These are phyloP conservation scores for Philotrypesis tridentata DNA, from an alignment of 1,140 invertebrate genomes.

Conservation along the genomic window DNA sequence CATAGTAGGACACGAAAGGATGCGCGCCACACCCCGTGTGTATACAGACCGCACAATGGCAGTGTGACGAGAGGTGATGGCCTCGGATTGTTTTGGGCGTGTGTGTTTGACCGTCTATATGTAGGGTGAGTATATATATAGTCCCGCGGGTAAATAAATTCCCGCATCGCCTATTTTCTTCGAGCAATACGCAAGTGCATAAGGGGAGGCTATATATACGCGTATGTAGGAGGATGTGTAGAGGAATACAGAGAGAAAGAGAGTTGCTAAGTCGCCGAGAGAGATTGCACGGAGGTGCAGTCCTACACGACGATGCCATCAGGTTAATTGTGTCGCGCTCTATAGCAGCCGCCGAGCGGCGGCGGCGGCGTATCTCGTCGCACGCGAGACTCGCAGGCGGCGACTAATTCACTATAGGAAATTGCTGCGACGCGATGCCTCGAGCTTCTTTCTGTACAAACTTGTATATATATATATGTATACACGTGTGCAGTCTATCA, in stretches of 20 bases:
- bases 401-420: neutral
- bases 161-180: neutral
- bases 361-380: neutral
- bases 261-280: neutral
- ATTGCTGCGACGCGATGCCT: neutral
- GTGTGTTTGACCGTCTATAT: neutral
- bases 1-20: neutral
- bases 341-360: too few relatives aligned
- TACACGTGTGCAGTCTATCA: too few relatives aligned
- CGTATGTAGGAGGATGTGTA: too few relatives aligned
- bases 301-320: neutral
- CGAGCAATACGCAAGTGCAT: too few relatives aligned
- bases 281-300: neutral
- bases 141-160: conserved; percentile 1
- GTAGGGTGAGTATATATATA: too few relatives aligned
- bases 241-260: neutral
- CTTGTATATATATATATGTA: neutral
- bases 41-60: neutral
- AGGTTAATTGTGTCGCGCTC: neutral
- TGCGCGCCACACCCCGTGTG: neutral
- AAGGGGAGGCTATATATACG: too few relatives aligned
- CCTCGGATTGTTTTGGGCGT: neutral
- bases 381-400: neutral
- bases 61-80: neutral
- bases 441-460: neutral